A percentile compares a stretch with the other conserved stretches of the same genome.
These are phyloP conservation scores for Lepidostoma basale DNA, from an alignment of 1,140 invertebrate genomes.

Conservation along the genomic window DNA sequence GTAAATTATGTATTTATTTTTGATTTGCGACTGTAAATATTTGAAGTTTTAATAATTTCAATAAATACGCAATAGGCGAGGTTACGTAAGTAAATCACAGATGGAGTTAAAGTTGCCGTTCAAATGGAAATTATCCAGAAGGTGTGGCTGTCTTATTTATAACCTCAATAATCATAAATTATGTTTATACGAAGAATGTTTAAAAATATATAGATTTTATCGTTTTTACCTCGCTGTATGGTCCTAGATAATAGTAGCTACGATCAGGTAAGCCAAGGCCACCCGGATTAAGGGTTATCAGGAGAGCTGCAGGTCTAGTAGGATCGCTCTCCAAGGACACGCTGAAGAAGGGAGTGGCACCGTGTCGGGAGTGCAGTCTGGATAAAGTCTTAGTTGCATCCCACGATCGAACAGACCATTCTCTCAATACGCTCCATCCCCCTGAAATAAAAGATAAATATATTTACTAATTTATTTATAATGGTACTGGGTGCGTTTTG, in stretches of 20 bases:
- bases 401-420: slow-evolving; percentile 57
- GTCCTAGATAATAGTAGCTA: slow-evolving; percentile 60
- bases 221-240: slow-evolving; percentile 51
- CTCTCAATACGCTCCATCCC: slow-evolving; percentile 60
- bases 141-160: neutral
- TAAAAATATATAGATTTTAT: slow-evolving; percentile 29
- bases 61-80: no score
- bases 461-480: neutral
- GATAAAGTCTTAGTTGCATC: slow-evolving; percentile 48
- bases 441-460: slow-evolving; percentile 50
- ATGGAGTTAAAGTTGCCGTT: no score
- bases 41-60: no score
- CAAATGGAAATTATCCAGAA: neutral
- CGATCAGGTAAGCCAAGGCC: slow-evolving; percentile 62
- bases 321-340: slow-evolving; percentile 41
- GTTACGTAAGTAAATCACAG: no score
- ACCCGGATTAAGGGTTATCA: slow-evolving; percentile 61
- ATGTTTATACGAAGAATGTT: neutral
- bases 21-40: no score
- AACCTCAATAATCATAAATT: neutral
- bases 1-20: no score
- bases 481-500: no score
- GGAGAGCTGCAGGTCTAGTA: slow-evolving; percentile 44
- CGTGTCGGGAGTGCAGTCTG: neutral
- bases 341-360: slow-evolving; percentile 20